Evolutionary conservation across 2,797 vertebrate genomes (phyloP).

Genomic region (Gallirallus australis): DNA sequence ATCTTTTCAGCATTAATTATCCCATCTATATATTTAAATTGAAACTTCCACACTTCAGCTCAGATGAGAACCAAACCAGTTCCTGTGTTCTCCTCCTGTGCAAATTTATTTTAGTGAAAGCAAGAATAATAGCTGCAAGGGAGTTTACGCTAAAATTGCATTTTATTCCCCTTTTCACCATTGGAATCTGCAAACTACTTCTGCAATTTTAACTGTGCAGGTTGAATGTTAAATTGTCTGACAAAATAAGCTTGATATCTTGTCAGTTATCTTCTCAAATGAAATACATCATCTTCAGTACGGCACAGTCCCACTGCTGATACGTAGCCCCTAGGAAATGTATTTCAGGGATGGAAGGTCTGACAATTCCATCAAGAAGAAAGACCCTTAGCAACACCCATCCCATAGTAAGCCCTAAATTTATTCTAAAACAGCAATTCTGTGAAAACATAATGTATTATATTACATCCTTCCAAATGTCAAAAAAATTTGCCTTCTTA

Average conservation of each 20-base stretch:
- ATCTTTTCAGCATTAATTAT: background rate
- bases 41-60: background rate
- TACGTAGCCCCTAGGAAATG: background rate
- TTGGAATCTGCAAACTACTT: background rate
- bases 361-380: constrained; percentile 43
- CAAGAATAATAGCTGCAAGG: background rate
- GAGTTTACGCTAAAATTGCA: background rate
- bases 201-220: background rate
- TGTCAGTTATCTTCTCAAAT: constrained; percentile 52
- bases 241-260: constrained; percentile 46
- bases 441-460: background rate
- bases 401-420: background rate
- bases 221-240: constrained; percentile 58
- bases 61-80: background rate
- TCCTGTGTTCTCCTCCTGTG: background rate
- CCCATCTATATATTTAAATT: background rate
- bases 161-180: background rate
- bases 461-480: background rate
- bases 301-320: background rate
- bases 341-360: constrained; percentile 27
- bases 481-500: background rate
- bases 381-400: constrained; percentile 1
- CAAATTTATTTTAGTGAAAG: background rate
- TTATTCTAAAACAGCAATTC: background rate
- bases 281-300: constrained; percentile 59